phyloP scores from a whole-genome alignment of 2,113 vertebrate species.

The Pipa parva region DNA sequence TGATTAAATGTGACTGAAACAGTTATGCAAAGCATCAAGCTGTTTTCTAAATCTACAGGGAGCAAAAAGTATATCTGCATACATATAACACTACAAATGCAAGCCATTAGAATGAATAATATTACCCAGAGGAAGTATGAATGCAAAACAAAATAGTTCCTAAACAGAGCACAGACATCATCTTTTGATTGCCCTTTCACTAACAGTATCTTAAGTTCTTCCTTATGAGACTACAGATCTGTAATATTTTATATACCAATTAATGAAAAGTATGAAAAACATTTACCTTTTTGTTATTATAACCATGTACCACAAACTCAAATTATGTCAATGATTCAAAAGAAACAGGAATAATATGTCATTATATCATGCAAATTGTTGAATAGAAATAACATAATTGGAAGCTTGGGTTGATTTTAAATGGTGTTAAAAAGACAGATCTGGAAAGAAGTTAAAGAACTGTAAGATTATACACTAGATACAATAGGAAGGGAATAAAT shows the following conservation, averaged over 20 bases:
- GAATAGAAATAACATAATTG: too few relatives aligned
- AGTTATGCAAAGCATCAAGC: slow-evolving; percentile 57
- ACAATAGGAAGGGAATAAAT: too few relatives aligned
- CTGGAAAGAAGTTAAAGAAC: too few relatives aligned
- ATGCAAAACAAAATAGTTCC: slow-evolving; percentile 50
- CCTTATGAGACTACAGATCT: slow-evolving; percentile 11
- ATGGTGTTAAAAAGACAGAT: too few relatives aligned
- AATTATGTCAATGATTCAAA: neutral
- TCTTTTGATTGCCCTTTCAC: slow-evolving; percentile 32
- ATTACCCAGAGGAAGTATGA: slow-evolving; percentile 49
- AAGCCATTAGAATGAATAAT: slow-evolving; percentile 44
- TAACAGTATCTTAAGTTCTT: slow-evolving; percentile 5
- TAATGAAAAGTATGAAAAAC: neutral
- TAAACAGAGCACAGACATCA: slow-evolving; percentile 34
- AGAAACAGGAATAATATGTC: neutral
- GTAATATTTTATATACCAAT: slow-evolving; percentile 2
- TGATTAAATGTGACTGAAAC: slow-evolving; percentile 56
- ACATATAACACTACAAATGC: slow-evolving; percentile 44
- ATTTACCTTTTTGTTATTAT: neutral
- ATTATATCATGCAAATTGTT: too few relatives aligned
- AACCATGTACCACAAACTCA: neutral
- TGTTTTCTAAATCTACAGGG: slow-evolving; percentile 46
- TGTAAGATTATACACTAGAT: too few relatives aligned
- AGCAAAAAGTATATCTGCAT: slow-evolving; percentile 47
- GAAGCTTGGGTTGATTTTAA: too few relatives aligned